Base-by-base conservation (phyloP, 2,888 invertebrate species). In the Hydraecia micacea region DNA sequence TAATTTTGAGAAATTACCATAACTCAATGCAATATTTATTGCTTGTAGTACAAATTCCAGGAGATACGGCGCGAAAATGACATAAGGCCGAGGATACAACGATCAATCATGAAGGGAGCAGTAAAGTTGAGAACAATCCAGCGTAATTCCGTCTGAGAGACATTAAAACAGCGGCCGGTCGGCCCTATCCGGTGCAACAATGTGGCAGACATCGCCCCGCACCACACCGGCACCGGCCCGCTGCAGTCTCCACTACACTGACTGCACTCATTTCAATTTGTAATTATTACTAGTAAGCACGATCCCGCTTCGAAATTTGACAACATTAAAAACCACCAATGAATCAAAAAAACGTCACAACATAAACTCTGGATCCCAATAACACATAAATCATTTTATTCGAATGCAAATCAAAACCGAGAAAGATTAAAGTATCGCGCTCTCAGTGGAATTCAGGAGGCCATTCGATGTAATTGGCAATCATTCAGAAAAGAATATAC, bases 401-500 rank as follows among this genome's bases (percentile, higher is more conserved):
- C 92, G 92, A 92, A 93, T 91, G 91, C 94, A 95, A 95, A 96
- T 96, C 94, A 94, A 93, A 95, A 92, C 91, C 87, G 89, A 91
- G 92, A 91, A 90, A 93, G 92, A 93, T 94, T 94, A 93, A 94
- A 93, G 93, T 93, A 93, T 95, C 94, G 94, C 94, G 94, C 94
- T 93, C 88, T 91, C 93, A 90, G 94, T 94, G 94, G 96, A 96
- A 96, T 96, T 93, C 95, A 94, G 95, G 93, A 91, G 96, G 94
- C 95, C 94, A 96, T 96, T 96, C 95, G 95, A 95, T 96, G 95
- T 97, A 96, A 97, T 97, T 96, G 96, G 95, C 96, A 96, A 96
- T 96, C 95, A 96, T 95, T 96, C 95, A 95, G 95, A 95, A 93
- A 94, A 94, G 94, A 94, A 95, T 95, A 95, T 95, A 94, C 94